Percentiles rank a stretch among this genome's conserved stretches.
Conservation (phyloP, 2,888 invertebrate genomes). For the Microctonus brassicae region DNA sequence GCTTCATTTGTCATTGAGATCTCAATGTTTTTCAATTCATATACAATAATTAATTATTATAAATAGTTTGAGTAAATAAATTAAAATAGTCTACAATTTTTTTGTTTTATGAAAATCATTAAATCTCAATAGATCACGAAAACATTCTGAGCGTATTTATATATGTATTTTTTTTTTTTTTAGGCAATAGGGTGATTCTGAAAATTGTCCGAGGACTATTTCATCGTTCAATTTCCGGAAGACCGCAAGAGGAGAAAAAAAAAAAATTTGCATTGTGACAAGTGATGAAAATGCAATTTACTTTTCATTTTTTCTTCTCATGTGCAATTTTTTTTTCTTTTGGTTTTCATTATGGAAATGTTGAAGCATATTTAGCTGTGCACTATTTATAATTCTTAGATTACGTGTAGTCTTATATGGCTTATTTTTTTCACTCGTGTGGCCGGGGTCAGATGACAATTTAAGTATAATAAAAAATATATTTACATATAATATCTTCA, state of each 20-base stretch:
- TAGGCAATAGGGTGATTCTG: conserved; percentile 14
- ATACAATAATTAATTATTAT: not conserved
- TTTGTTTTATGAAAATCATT: not conserved
- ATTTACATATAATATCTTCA: conserved; percentile 44
- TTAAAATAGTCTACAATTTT: too few relatives aligned
- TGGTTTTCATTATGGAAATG: conserved; percentile 41
- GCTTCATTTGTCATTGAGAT: not conserved
- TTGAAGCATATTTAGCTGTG: conserved; percentile 53
- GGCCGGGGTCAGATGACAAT: conserved; percentile 57
- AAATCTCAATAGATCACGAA: not conserved
- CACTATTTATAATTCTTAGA: conserved; percentile 40
- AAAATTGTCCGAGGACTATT: conserved; percentile 22
- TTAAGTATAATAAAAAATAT: conserved; percentile 60
- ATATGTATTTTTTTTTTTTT: not conserved
- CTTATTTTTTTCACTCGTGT: conserved; percentile 50
- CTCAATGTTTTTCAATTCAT: not conserved
- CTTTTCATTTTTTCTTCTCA: not conserved
- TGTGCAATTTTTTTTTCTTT: not conserved
- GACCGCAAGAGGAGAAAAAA: too few relatives aligned
- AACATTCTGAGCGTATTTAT: conserved; percentile 8
- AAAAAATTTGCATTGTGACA: too few relatives aligned
- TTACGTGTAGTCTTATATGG: conserved; percentile 46
- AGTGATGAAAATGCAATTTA: not conserved
- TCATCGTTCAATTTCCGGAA: conserved; percentile 30
- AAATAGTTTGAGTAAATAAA: too few relatives aligned